Conservation (phyloP, 2,113 vertebrate genomes). For the Amblyornis subalaris region DNA sequence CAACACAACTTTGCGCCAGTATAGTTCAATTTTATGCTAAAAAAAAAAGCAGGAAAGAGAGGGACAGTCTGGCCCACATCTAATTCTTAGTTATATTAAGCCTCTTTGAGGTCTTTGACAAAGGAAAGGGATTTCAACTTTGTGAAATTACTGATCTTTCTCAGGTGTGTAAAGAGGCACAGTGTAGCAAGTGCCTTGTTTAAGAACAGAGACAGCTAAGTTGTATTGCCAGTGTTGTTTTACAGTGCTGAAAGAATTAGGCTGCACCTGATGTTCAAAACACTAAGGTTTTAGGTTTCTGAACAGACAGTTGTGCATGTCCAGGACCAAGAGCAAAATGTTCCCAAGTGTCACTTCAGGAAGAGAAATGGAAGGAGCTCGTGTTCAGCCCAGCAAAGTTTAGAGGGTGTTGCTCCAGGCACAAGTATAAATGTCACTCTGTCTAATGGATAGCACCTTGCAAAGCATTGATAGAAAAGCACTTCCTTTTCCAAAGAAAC, state of each 20-base stretch:
- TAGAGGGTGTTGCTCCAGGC: background rate
- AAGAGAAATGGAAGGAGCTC: background rate
- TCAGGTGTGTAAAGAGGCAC: background rate
- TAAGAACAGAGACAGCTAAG: background rate
- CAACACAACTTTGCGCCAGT: background rate
- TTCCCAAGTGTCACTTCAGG: background rate
- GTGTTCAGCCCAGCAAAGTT: background rate
- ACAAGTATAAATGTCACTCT: background rate
- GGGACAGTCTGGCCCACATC: background rate
- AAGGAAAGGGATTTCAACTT: background rate
- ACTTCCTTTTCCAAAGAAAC: background rate
- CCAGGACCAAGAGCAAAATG: background rate
- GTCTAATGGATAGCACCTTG: background rate
- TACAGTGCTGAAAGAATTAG: background rate
- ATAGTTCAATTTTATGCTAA: background rate
- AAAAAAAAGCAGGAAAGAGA: background rate
- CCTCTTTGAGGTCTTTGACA: background rate
- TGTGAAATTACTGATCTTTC: background rate
- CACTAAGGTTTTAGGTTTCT: background rate
- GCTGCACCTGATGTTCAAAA: background rate
- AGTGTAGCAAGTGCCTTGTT: background rate
- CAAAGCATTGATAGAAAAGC: background rate
- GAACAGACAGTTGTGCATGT: background rate
- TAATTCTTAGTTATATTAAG: background rate
- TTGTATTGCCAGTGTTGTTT: background rate